Percentiles rank a stretch among this genome's conserved stretches.
phyloP scores from a whole-genome alignment of 2,797 vertebrate genomes.

The Melanotaenia parkinsoni region DNA sequence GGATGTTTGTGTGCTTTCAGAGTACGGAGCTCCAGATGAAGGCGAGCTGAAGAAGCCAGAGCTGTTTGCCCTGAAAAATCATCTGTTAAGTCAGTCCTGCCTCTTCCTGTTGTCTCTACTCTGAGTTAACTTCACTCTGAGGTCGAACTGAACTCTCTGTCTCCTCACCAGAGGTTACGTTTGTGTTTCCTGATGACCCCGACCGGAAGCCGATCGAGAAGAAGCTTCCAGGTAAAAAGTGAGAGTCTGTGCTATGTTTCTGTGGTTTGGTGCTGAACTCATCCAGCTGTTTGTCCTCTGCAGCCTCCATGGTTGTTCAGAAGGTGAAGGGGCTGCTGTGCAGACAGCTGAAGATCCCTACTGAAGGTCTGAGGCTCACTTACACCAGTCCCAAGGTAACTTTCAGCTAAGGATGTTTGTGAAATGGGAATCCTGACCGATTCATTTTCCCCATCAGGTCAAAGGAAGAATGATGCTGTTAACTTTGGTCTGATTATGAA shows the following conservation, averaged over 20 bases:
- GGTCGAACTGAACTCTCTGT: background rate
- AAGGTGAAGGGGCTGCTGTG: conserved; percentile 93
- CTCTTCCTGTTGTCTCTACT: background rate
- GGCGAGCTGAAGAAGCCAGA: conserved; percentile 84
- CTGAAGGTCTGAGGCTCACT: conserved; percentile 84
- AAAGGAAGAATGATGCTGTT: too few relatives aligned
- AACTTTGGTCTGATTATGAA: too few relatives aligned
- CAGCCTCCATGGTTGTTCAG: conserved; percentile 92
- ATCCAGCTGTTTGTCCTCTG: conserved; percentile 9
- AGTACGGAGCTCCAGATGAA: conserved; percentile 91
- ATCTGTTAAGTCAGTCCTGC: conserved; percentile 88
- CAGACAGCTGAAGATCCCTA: conserved; percentile 88
- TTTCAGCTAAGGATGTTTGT: too few relatives aligned
- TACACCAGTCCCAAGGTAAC: conserved; percentile 90
- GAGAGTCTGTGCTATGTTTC: background rate
- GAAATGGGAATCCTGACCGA: too few relatives aligned
- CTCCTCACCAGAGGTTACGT: conserved; percentile 84
- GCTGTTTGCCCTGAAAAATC: conserved; percentile 88
- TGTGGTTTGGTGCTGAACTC: background rate
- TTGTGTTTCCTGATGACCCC: conserved; percentile 86
- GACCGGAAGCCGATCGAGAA: conserved; percentile 85
- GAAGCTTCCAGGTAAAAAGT: conserved; percentile 90
- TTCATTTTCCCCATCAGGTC: too few relatives aligned
- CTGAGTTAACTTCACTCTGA: background rate
- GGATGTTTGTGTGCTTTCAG: conserved; percentile 69